Base-by-base conservation (phyloP, 2,113 vertebrate genomes). In the Mormoops blainvillei region DNA sequence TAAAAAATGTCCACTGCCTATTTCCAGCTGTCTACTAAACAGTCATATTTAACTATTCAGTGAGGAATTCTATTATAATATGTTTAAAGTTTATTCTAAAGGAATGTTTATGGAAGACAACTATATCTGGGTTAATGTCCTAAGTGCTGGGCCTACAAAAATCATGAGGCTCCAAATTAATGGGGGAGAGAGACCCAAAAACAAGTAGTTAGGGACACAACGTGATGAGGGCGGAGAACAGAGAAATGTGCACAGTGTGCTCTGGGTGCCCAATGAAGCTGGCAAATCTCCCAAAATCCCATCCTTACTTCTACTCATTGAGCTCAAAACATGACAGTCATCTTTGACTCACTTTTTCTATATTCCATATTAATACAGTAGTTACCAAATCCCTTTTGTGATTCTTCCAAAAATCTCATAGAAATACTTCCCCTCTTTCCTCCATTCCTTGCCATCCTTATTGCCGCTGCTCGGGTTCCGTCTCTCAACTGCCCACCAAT, bases 71-170 rank as follows among this genome's bases (percentile, higher is more conserved):
- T 76, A 31, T 56, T 56, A 74, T 36, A 81, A 87, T 19, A 81
- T 45, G 48, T 63, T 96, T 87, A 85, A 88, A 70, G 50, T 89
- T 85, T 92, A 94, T 70, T 94, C 38, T 19, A 74, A 93, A 83
- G 36, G 28, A 70, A 74, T 90, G 33, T 58, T 89, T 91, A 67
- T 54, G 33, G 77, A 92, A 54, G 73, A 67, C 38, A 43, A 94
- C 52, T 86, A 31, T 83, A 31, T 85, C n/a, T 83, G 26, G 54
- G 77, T 58, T 33, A 74, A 31, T 68, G 19, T 67, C 61, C 52
- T 73, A 3, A 14, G 43, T 83, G 43, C 26, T 76, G 71, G 63
- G 24, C 24, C 58, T 88, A 50, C 50, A 85, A 76, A 84, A 45
- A 78, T 77, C 76, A 87, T 11, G 26, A 76, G 19, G 13, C 10